Conservation (phyloP, 2,888 invertebrate species). For the Lasioglossum villosulum region DNA sequence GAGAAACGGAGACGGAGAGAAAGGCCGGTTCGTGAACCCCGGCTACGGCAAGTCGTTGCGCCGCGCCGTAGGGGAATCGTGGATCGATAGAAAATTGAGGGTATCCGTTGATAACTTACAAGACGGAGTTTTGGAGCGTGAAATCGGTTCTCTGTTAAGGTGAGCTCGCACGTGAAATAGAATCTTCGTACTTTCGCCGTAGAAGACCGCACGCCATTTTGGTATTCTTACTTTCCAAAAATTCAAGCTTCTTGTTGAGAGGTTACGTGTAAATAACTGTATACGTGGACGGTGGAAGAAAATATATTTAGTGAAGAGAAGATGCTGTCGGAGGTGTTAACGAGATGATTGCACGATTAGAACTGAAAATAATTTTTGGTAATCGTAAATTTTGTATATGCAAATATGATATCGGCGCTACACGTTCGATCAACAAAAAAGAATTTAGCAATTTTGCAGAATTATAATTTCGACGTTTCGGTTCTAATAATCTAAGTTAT, state of each 20-base stretch:
- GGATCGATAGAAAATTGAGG: conserved; percentile 32
- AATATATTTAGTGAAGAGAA: too few species aligned
- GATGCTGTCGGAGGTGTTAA: too few species aligned
- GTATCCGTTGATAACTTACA: conserved; percentile 12
- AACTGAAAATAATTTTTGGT: too few species aligned
- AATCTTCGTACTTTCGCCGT: neutral
- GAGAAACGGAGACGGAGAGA: neutral
- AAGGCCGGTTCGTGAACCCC: neutral
- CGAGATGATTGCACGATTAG: too few species aligned
- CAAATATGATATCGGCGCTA: too few species aligned
- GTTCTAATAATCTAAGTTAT: too few species aligned
- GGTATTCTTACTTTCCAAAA: neutral
- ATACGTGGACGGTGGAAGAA: too few species aligned
- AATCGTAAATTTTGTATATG: too few species aligned
- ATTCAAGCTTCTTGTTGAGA: neutral
- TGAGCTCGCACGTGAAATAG: conserved; percentile 4
- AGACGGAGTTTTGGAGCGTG: conserved; percentile 15
- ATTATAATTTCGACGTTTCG: too few species aligned
- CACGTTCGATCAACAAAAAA: too few species aligned
- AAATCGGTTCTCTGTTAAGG: conserved; percentile 3
- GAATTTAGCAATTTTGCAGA: too few species aligned
- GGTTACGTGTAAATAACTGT: too few species aligned
- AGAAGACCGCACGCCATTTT: neutral
- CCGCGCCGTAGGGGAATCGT: conserved; percentile 26
- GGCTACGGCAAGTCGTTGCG: conserved; percentile 2